Percentiles rank a stretch among this genome's conserved stretches.
phyloP scores from a whole-genome alignment of 2,113 vertebrate species.

The Hoplias malabaricus region DNA sequence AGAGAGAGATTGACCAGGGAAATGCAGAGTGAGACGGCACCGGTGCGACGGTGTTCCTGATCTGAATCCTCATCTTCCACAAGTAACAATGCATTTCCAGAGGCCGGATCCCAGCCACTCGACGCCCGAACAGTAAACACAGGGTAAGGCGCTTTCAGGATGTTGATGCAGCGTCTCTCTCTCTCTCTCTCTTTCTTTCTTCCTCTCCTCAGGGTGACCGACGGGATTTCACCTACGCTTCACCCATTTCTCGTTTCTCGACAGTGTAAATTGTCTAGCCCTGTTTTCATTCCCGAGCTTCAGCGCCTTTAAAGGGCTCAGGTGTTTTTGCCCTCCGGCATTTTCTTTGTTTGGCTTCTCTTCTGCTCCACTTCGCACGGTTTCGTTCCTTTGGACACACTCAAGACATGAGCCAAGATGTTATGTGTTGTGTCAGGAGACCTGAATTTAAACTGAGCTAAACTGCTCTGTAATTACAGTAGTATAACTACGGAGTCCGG shows the following conservation, averaged over 20 bases:
- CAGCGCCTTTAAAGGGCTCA: too few species aligned
- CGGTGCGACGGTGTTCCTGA: conserved; percentile 23
- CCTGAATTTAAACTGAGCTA: not conserved
- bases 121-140: conserved; percentile 23
- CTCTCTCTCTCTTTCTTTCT: too few species aligned
- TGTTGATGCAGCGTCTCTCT: too few species aligned
- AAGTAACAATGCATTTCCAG: conserved; percentile 25
- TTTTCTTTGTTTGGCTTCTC: not conserved
- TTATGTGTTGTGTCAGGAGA: not conserved
- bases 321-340: not conserved
- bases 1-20: conserved; percentile 26
- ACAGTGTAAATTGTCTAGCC: not conserved
- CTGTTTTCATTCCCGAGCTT: not conserved
- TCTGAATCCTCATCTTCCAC: not conserved
- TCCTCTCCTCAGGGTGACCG: not conserved
- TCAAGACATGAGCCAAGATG: too few species aligned
- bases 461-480: too few species aligned
- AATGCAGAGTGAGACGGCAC: conserved; percentile 44
- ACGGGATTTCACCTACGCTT: not conserved
- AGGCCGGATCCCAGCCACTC: not conserved
- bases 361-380: not conserved
- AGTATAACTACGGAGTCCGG: not conserved
- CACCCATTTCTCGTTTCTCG: not conserved
- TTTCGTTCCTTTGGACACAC: too few species aligned
- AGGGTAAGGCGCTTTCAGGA: conserved; percentile 44